phyloP scores from a whole-genome alignment of 2,113 vertebrate genomes.

The Triplophysa rosa region DNA sequence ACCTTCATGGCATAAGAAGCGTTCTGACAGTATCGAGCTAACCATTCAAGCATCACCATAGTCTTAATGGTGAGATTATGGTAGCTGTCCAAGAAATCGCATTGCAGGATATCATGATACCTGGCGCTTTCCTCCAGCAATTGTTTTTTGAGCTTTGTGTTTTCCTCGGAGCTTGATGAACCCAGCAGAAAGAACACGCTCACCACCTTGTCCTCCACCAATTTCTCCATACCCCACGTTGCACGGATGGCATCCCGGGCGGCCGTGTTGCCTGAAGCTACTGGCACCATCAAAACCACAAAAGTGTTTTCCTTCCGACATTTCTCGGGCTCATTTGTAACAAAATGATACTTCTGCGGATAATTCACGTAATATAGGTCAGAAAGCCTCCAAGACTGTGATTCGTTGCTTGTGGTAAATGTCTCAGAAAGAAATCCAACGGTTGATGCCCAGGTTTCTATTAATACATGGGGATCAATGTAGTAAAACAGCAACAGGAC shows the following conservation, averaged over 20 bases:
- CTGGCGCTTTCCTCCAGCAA: slow-evolving; percentile 67
- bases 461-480: neutral
- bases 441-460: neutral
- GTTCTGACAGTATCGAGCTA: slow-evolving; percentile 68
- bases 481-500: slow-evolving; percentile 26
- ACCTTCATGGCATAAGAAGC: slow-evolving; percentile 76
- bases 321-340: slow-evolving; percentile 64
- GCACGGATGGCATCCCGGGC: slow-evolving; percentile 62
- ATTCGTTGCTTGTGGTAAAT: neutral
- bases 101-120: slow-evolving; percentile 75
- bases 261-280: slow-evolving; percentile 58
- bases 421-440: neutral
- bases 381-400: slow-evolving; percentile 17
- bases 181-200: slow-evolving; percentile 71
- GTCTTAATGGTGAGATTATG: slow-evolving; percentile 81
- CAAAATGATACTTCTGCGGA: slow-evolving; percentile 65
- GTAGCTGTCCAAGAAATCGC: slow-evolving; percentile 81
- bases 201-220: slow-evolving; percentile 56
- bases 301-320: slow-evolving; percentile 63
- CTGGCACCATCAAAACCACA: slow-evolving; percentile 71
- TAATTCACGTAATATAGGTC: slow-evolving; percentile 62
- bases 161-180: neutral
- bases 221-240: slow-evolving; percentile 70
- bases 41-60: slow-evolving; percentile 83
- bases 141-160: slow-evolving; percentile 1